These are phyloP conservation scores for Andrena marginata DNA, from an alignment of 2,888 invertebrate species.

Conservation along the genomic window DNA sequence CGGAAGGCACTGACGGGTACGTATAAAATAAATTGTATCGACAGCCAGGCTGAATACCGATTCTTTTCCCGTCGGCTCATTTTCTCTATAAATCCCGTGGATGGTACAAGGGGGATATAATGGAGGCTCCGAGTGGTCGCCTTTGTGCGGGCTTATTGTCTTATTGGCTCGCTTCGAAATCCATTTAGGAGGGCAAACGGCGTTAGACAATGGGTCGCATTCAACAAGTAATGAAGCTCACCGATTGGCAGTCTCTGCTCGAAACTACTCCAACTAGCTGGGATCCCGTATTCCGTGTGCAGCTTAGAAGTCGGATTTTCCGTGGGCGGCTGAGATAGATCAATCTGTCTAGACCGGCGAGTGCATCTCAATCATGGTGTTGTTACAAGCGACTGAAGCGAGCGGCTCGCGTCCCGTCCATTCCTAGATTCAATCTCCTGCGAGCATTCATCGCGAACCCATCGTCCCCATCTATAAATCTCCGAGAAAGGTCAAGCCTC, in stretches of 20 bases:
- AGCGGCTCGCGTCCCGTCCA: neutral
- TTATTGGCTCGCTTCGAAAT: constrained; percentile 75
- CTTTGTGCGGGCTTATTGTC: constrained; percentile 73
- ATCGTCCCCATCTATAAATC: neutral
- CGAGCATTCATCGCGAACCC: neutral
- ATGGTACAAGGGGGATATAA: constrained; percentile 61
- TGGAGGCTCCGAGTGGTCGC: constrained; percentile 55
- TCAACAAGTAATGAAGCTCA: constrained; percentile 76
- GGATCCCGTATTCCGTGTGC: constrained; percentile 43
- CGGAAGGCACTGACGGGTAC: neutral
- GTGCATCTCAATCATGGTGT: constrained; percentile 33
- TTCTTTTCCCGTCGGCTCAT: constrained; percentile 27
- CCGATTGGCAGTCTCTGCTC: constrained; percentile 65
- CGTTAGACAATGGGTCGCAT: constrained; percentile 74
- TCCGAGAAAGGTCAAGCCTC: neutral
- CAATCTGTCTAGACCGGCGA: constrained; percentile 45
- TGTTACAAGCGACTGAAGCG: constrained; percentile 24
- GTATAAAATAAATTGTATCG: constrained; percentile 34
- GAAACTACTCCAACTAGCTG: constrained; percentile 48
- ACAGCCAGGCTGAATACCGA: constrained; percentile 4
- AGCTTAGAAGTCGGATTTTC: constrained; percentile 55
- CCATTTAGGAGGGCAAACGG: constrained; percentile 75
- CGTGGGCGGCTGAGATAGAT: constrained; percentile 34
- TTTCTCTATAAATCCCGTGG: constrained; percentile 55
- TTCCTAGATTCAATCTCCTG: neutral